Evolutionary conservation across 2,797 vertebrate genomes (phyloP).

Genomic region (Cheirogaleus major): DNA sequence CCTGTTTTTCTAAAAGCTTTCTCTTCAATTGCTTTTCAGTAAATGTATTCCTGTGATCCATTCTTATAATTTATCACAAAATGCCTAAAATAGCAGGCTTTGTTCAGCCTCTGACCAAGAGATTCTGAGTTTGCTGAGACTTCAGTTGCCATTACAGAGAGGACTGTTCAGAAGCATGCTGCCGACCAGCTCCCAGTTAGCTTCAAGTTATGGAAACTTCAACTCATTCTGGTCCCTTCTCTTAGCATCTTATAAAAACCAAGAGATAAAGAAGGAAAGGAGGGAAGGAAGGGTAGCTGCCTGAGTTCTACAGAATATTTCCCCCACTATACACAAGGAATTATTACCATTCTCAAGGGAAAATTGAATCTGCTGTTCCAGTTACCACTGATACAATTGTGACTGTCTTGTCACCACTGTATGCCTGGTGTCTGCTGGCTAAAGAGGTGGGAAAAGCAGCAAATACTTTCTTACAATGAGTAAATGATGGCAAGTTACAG

Average conservation of each 20-base stretch:
- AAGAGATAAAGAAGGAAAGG: neutral
- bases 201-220: neutral
- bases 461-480: neutral
- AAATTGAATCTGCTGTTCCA: neutral
- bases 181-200: neutral
- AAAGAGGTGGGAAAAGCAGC: neutral
- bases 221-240: neutral
- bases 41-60: slow-evolving; percentile 58
- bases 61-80: slow-evolving; percentile 67
- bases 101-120: slow-evolving; percentile 37
- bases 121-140: neutral
- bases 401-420: neutral
- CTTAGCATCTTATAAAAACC: neutral
- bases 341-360: neutral
- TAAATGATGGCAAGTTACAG: neutral
- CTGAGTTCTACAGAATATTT: neutral
- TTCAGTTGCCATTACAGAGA: neutral
- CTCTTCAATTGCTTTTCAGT: slow-evolving; percentile 71
- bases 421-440: neutral
- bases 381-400: too few relatives aligned
- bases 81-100: slow-evolving; percentile 53
- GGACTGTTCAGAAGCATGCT: neutral
- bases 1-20: slow-evolving; percentile 65
- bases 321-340: neutral
- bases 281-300: neutral